Evolutionary conservation across 1,140 invertebrate genomes (phyloP), one percentile per base, ranked within the genome.

Genomic region (Drosophila nebulosa): DNA sequence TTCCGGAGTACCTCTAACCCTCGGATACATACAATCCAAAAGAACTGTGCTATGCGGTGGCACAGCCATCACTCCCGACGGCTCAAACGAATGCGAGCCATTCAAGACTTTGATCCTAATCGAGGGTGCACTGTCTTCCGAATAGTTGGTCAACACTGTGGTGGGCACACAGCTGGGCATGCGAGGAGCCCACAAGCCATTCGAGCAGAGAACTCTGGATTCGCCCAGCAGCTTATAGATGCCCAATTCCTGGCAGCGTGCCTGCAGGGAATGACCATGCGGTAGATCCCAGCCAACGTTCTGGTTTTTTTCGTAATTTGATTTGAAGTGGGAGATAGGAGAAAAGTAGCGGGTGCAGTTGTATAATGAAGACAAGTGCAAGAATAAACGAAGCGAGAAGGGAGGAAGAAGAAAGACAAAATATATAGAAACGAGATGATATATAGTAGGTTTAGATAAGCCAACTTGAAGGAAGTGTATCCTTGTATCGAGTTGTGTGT

Each of bases 31-130:
- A 83, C 97, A 98, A 88, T 97, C 96, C 51, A 98, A 92, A 86
- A 97, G 95, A 0, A 97, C 89, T 0, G 96, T 96, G 71, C 95
- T 96, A 67, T 96, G 96, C 0, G 96, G 96, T 63, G 95, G 96
- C 16, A 97, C 95, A 4, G 95, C 95, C 50, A 98, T 91, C 64
- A 95, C 94, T 5, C 96, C 96, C 0, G 94, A 94, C 0, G 95
- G 95, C 69, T 96, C 96, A 14, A 97, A 94, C 6, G 95, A 94
- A 4, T 96, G 95, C 4, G 96, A 97, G 14, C 96, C 96, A 4
- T 95, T 94, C 1, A 95, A 94, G 35, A 97, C 93, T 69, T 95
- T 94, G 64, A 97, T 96, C 3, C 96, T 93, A 60, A 98, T 96
- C 1, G 96, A 96, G 1, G 97, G 97, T 0, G 97, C 96, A 7